phyloP scores from a whole-genome alignment of 1,140 invertebrate genomes.

The Drosophila saltans region DNA sequence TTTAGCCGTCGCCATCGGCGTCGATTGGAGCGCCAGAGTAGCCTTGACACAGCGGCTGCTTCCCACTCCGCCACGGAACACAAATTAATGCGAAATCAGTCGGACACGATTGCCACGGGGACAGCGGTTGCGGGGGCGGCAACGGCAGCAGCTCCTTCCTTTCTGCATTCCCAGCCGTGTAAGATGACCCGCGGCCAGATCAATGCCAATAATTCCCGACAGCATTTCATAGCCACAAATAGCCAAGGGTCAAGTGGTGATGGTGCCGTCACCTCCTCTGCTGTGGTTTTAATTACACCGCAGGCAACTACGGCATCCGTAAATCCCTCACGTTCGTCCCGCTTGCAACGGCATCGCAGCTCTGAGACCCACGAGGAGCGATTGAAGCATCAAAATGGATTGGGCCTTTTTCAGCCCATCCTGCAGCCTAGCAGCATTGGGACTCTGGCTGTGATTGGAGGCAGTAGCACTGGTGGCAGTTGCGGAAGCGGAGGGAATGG shows the following conservation, averaged over 20 bases:
- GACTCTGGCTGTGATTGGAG: slow-evolving; percentile 38
- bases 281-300: slow-evolving; percentile 48
- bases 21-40: slow-evolving; percentile 70
- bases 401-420: slow-evolving; percentile 63
- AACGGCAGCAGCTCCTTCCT: slow-evolving; percentile 36
- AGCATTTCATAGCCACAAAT: slow-evolving; percentile 51
- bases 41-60: slow-evolving; percentile 63
- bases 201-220: slow-evolving; percentile 41
- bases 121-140: background rate
- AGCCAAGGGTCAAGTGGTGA: background rate
- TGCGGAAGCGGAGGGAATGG: slow-evolving; percentile 43
- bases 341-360: slow-evolving; percentile 76
- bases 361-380: slow-evolving; percentile 81
- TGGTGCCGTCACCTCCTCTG: slow-evolving; percentile 14
- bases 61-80: slow-evolving; percentile 35
- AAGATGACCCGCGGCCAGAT: slow-evolving; percentile 36
- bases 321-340: slow-evolving; percentile 46
- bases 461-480: slow-evolving; percentile 12
- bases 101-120: slow-evolving; percentile 68
- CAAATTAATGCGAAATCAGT: slow-evolving; percentile 75
- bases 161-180: slow-evolving; percentile 53
- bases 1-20: slow-evolving; percentile 73
- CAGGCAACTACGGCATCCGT: slow-evolving; percentile 8
- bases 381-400: slow-evolving; percentile 70
- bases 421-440: slow-evolving; percentile 62